Conservation (phyloP, 1,140 invertebrate genomes). For the Meloidogyne floridensis region DNA sequence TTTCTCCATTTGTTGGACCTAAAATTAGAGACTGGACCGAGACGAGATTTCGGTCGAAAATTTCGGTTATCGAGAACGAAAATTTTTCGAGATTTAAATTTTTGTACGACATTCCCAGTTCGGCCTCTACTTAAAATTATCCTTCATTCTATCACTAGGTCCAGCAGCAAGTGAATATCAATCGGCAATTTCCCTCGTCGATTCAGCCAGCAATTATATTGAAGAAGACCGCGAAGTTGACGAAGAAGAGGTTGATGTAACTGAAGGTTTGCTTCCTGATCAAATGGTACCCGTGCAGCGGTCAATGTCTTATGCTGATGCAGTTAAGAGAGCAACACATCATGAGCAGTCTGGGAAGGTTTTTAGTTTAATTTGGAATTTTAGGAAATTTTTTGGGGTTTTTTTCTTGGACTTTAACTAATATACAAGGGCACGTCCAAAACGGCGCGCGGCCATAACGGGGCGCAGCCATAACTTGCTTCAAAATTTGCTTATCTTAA, state of each 20-base stretch:
- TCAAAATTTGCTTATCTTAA: too few species aligned
- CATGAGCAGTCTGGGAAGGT: not conserved
- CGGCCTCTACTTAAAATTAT: not conserved
- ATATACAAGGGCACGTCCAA: too few species aligned
- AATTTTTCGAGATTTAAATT: too few species aligned
- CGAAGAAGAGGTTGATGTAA: constrained; percentile 50
- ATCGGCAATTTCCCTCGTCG: constrained; percentile 61
- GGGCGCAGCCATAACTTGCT: too few species aligned
- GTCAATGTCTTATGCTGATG: constrained; percentile 15
- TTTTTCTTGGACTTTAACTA: too few species aligned
- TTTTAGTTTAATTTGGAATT: not conserved
- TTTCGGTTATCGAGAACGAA: too few species aligned
- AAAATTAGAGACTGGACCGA: too few species aligned
- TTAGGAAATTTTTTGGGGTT: not conserved
- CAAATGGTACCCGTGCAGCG: not conserved
- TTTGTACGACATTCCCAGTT: too few species aligned
- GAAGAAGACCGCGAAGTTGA: constrained; percentile 40
- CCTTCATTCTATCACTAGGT: not conserved
- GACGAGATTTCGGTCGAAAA: too few species aligned
- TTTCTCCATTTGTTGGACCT: too few species aligned
- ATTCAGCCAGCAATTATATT: constrained; percentile 58
- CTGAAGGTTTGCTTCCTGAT: constrained; percentile 29
- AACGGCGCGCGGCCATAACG: too few species aligned
- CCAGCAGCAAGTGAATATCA: constrained; percentile 40
- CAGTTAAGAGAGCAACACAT: not conserved